Percentiles rank a stretch among this genome's conserved stretches.
phyloP scores from a whole-genome alignment of 2,888 invertebrate genomes.

The Platycheirus rosarum region DNA sequence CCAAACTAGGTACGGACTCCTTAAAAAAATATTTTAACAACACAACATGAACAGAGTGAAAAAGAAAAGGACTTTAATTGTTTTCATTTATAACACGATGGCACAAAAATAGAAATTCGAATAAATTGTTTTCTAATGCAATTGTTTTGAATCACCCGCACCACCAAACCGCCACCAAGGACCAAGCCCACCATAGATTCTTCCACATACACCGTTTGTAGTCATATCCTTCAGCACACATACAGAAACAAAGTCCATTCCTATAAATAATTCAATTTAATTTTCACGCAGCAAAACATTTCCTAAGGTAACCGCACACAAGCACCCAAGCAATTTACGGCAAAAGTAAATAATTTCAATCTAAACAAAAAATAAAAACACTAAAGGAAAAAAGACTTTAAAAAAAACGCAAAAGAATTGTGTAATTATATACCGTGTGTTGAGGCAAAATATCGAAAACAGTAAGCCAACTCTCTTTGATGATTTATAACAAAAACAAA shows the following conservation, averaged over 20 bases:
- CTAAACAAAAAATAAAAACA: not conserved
- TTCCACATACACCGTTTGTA: too few relatives aligned
- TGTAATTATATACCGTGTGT: too few relatives aligned
- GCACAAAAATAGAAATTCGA: constrained; percentile 20
- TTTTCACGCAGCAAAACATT: constrained; percentile 41
- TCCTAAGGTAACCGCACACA: constrained; percentile 10
- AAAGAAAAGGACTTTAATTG: constrained; percentile 38
- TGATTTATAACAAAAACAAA: too few relatives aligned
- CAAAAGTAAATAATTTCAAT: constrained; percentile 13
- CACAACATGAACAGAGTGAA: not conserved
- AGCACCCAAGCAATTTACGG: constrained; percentile 10
- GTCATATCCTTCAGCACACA: constrained; percentile 1
- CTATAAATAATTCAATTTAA: constrained; percentile 25
- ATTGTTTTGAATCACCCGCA: constrained; percentile 25
- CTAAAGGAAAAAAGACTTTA: too few relatives aligned
- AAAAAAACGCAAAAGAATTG: too few relatives aligned
- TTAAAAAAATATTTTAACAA: not conserved
- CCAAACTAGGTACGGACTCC: too few relatives aligned
- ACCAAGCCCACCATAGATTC: not conserved
- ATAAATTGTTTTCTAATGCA: constrained; percentile 53
- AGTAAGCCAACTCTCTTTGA: too few relatives aligned
- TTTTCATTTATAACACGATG: constrained; percentile 22
- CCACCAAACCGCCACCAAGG: constrained; percentile 1
- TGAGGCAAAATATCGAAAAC: too few relatives aligned
- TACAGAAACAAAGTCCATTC: constrained; percentile 18